Percentiles rank a stretch among this genome's conserved stretches.
Evolutionary conservation across 1,140 invertebrate genomes (phyloP).

Genomic region (Lineus longissimus): DNA sequence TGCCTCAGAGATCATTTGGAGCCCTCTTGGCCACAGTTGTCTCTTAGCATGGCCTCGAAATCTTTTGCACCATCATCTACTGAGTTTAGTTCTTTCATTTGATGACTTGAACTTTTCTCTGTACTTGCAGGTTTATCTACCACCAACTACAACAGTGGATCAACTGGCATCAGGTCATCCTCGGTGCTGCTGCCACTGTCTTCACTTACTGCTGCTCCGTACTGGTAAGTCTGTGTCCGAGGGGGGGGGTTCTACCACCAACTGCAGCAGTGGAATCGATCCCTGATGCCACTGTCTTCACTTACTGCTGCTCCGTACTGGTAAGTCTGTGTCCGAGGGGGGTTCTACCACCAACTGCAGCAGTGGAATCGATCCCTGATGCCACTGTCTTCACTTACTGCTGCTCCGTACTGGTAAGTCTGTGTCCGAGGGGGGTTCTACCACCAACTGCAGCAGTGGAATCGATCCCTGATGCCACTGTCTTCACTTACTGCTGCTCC

Average conservation of each 20-base stretch:
- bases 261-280: constrained; percentile 20
- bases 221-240: constrained; percentile 27
- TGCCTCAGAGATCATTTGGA: too few species aligned
- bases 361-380: constrained; percentile 24
- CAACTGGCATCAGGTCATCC: constrained; percentile 25
- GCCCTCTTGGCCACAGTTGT: too few species aligned
- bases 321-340: constrained; percentile 23
- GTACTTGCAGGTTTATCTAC: constrained; percentile 34
- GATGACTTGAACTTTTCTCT: too few species aligned
- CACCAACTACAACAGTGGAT: constrained; percentile 19
- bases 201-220: constrained; percentile 32
- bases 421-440: too few species aligned
- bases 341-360: constrained; percentile 21
- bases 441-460: constrained; percentile 17
- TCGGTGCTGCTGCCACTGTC: constrained; percentile 23
- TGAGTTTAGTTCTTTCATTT: too few species aligned
- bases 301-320: constrained; percentile 30
- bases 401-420: constrained; percentile 28
- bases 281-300: constrained; percentile 27
- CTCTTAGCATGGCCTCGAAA: too few species aligned
- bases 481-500: constrained; percentile 30
- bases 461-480: constrained; percentile 22
- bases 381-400: constrained; percentile 30
- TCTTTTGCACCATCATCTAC: too few species aligned
- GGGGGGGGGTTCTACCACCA: constrained; percentile 25